These are phyloP conservation scores for Polydrusus pterygomalis DNA, from an alignment of 2,888 invertebrate species.

Conservation along the genomic window DNA sequence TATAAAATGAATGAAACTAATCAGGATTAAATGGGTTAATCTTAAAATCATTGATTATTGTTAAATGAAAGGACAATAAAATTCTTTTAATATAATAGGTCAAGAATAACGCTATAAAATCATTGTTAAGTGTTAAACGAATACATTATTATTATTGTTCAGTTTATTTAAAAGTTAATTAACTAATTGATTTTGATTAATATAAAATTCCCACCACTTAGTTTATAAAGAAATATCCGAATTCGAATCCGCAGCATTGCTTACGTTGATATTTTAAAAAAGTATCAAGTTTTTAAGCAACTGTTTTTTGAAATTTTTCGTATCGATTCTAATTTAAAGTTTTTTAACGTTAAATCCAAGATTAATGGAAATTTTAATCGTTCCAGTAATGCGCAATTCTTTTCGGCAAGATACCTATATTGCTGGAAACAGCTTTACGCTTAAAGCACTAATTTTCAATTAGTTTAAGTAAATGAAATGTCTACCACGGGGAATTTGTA, in stretches of 20 bases:
- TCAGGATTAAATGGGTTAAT: background rate
- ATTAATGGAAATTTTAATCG: background rate
- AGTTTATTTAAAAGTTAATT: background rate
- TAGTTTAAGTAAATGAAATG: constrained; percentile 42
- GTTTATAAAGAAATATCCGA: background rate
- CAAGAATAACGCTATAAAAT: background rate
- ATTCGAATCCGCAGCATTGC: background rate
- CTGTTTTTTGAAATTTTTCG: background rate
- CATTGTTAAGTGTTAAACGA: background rate
- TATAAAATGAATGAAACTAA: background rate
- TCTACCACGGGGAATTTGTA: background rate
- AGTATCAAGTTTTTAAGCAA: too few species aligned
- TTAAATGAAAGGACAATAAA: constrained; percentile 2
- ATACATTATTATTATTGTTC: background rate
- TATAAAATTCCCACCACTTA: background rate
- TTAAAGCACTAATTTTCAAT: constrained; percentile 40
- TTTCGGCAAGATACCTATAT: constrained; percentile 8
- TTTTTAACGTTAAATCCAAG: constrained; percentile 1
- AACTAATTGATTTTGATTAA: background rate
- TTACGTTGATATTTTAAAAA: too few species aligned
- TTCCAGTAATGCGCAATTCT: constrained; percentile 4
- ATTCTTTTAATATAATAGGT: background rate
- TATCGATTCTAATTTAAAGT: background rate
- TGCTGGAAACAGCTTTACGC: constrained; percentile 23
- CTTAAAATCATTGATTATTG: background rate